Evolutionary conservation across 2,113 vertebrate genomes (phyloP), one percentile per base, ranked within the genome.

Genomic region (Rhipidura dahli): DNA sequence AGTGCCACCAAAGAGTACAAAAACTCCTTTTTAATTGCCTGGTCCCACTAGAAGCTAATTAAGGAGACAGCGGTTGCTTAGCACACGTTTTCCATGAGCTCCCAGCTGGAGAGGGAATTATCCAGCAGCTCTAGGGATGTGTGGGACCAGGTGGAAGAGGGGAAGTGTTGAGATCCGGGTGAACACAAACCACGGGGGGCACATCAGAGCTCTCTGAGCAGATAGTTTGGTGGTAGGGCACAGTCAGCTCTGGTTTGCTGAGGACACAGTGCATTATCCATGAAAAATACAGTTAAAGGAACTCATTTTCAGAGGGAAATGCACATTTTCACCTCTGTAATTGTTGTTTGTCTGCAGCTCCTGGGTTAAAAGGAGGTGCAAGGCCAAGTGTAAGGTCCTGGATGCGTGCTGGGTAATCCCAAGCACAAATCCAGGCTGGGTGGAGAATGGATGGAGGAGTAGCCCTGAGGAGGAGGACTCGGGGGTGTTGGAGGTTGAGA

Each of bases 221-320:
- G 20, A 19, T 37, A 42, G 65, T 73, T 31, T 1, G 0, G 33
- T 15, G 66, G n/a, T 24, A 40, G 19, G 30, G 26, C 17, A 53
- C 0, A 4, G 61, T 35, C 63, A 66, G 2, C 39, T 63, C n/a
- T 0, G 0, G 28, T 61, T 54, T 71, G 9, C 39, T 47, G 37
- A 61, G 51, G 33, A 56, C 8, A 10, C 15, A 16, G 39, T 27
- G 72, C 24, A 7, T 24, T 18, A 26, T 11, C 37, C n/a, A 26
- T 0, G 3, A 57, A 18, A 92, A 87, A 69, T 4, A 53, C 6
- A 28, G 2, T 30, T 42, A 30, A 23, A 72, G 23, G 7, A 39
- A 24, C 11, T 24, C 9, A 47, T 39, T 75, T 57, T 39, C 30
- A 42, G 23, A 33, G 17, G 17, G 16, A 31, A 85, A 66, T 6